Evolutionary conservation across 2,797 vertebrate species (phyloP).

Genomic region (Graptemys geographica): DNA sequence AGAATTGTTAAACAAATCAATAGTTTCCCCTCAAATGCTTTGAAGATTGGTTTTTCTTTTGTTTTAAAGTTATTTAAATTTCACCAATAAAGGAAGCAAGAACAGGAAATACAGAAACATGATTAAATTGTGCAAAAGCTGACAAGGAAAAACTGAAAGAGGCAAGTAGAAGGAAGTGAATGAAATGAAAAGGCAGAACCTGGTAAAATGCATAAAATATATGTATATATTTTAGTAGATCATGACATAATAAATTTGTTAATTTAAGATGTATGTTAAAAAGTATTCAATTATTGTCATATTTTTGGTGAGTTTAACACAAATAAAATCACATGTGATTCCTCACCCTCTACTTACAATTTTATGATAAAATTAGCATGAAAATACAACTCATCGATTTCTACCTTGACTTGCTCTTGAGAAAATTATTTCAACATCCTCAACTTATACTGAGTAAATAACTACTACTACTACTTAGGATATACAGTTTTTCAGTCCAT

Average conservation of each 20-base stretch:
- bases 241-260: not conserved
- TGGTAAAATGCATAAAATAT: not conserved
- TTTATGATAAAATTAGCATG: not conserved
- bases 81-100: not conserved
- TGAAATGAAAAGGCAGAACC: not conserved
- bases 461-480: not conserved
- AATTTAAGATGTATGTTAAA: not conserved
- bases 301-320: not conserved
- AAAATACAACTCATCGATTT: not conserved
- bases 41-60: not conserved
- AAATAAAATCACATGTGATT: not conserved
- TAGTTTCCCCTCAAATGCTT: slow-evolving; percentile 12
- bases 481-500: not conserved
- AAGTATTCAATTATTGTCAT: not conserved
- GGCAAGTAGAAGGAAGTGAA: not conserved
- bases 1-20: not conserved
- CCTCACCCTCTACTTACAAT: not conserved
- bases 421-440: not conserved
- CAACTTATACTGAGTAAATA: not conserved
- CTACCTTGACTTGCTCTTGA: not conserved
- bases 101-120: not conserved
- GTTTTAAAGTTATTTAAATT: slow-evolving; percentile 28
- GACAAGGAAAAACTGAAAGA: not conserved
- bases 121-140: not conserved
- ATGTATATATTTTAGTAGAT: not conserved